Percentiles rank a stretch among this genome's conserved stretches.
These are phyloP conservation scores for Rhogogaster chlorosoma DNA, from an alignment of 2,888 invertebrate species.

Conservation along the genomic window DNA sequence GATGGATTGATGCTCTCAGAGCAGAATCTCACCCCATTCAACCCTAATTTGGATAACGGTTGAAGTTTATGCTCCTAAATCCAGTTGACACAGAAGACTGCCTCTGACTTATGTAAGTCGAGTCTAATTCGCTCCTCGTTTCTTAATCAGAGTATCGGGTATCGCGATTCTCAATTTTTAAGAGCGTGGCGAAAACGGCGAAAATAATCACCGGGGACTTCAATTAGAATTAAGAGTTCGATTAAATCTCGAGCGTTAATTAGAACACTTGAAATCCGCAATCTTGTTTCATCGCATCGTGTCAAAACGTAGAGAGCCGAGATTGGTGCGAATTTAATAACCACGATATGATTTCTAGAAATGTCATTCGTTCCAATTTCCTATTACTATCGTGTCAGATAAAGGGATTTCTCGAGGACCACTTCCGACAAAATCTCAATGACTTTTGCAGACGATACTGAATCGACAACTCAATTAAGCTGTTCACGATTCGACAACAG, in stretches of 20 bases:
- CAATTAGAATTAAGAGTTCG: neutral
- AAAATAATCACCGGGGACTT: neutral
- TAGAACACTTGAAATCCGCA: neutral
- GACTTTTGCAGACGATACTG: neutral
- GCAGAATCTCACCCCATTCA: neutral
- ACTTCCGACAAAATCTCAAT: neutral
- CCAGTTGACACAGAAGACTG: slow-evolving; percentile 17
- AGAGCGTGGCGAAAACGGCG: neutral
- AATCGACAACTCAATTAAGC: neutral
- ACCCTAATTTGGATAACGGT: slow-evolving; percentile 38
- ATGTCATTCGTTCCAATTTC: neutral
- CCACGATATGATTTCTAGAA: neutral
- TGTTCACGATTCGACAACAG: neutral
- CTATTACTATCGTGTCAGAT: neutral
- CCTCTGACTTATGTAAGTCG: neutral
- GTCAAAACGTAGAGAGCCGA: neutral
- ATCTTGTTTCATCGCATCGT: neutral
- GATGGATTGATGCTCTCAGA: slow-evolving; percentile 39
- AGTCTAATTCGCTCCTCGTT: neutral
- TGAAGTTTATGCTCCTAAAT: slow-evolving; percentile 25
- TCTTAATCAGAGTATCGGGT: neutral
- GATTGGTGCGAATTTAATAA: neutral
- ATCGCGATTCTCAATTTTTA: neutral
- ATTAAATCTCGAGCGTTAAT: neutral
- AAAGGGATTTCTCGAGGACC: neutral